phyloP scores from a whole-genome alignment of 1,140 invertebrate genomes.

The Saccostrea echinata region DNA sequence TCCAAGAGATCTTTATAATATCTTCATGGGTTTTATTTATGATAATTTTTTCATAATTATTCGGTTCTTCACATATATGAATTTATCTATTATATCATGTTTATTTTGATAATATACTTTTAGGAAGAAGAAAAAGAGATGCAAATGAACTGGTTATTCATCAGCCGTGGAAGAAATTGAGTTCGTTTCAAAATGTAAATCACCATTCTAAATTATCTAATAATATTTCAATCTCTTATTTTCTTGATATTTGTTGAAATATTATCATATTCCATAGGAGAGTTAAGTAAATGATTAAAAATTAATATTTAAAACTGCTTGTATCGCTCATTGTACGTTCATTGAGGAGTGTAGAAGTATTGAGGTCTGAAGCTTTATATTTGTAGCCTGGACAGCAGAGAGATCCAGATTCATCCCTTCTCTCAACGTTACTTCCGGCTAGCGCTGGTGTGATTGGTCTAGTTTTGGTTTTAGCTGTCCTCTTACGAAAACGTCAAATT shows the following conservation, averaged over 20 bases:
- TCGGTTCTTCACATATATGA: too few species aligned
- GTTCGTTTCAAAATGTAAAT: neutral
- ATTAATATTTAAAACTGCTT: too few species aligned
- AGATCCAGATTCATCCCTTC: neutral
- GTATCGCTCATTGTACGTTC: too few species aligned
- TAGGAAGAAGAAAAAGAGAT: neutral
- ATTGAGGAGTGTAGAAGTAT: neutral
- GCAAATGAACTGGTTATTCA: neutral
- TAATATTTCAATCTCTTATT: too few species aligned
- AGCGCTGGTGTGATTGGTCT: neutral
- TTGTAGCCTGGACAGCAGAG: neutral
- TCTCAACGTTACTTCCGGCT: neutral
- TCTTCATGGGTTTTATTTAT: neutral
- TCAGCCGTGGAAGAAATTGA: neutral
- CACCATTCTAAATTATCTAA: too few species aligned
- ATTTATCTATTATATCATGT: too few species aligned
- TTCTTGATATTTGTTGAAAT: too few species aligned
- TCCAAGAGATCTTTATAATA: neutral
- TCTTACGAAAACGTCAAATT: neutral
- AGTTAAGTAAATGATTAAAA: too few species aligned
- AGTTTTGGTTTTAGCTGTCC: neutral
- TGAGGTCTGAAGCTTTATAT: neutral
- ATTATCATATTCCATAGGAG: too few species aligned
- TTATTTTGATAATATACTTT: neutral
- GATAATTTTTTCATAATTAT: too few species aligned